Percentiles rank a stretch among this genome's conserved stretches.
phyloP scores from a whole-genome alignment of 2,888 invertebrate species.

The Microchrysa polita region DNA sequence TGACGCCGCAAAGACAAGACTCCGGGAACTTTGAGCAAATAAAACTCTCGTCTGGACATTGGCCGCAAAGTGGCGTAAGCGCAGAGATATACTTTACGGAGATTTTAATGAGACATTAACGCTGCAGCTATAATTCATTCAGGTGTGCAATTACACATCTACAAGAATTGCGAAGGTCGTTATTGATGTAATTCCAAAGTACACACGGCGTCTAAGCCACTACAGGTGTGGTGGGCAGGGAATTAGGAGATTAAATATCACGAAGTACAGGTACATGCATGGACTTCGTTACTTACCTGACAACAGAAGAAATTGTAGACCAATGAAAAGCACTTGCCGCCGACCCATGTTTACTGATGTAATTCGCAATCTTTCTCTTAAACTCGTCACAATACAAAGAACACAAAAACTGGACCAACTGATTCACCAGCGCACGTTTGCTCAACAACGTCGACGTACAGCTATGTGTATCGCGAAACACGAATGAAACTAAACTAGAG shows the following conservation, averaged over 20 bases:
- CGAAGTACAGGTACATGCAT: neutral
- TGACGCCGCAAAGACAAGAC: neutral
- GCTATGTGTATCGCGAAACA: conserved; percentile 8
- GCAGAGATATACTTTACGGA: neutral
- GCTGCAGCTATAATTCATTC: conserved; percentile 1
- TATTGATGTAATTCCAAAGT: conserved; percentile 17
- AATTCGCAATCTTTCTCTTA: conserved; percentile 1
- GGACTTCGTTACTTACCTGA: conserved; percentile 21
- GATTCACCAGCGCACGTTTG: neutral
- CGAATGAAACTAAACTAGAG: neutral
- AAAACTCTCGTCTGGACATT: conserved; percentile 1
- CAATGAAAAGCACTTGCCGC: conserved; percentile 27
- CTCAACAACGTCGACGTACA: neutral
- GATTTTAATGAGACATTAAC: neutral
- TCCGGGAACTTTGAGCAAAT: too few relatives aligned
- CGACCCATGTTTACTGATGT: conserved; percentile 8
- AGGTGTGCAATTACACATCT: conserved; percentile 9
- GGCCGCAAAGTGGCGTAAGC: neutral
- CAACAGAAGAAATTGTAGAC: conserved; percentile 25
- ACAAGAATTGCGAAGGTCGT: conserved; percentile 1
- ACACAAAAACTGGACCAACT: conserved; percentile 8
- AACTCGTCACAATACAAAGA: neutral
- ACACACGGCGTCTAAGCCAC: neutral
- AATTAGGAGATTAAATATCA: neutral
- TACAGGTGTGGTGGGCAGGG: neutral